Evolutionary conservation across 2,113 vertebrate species (phyloP).

Genomic region (Myanophis thanlyinensis): DNA sequence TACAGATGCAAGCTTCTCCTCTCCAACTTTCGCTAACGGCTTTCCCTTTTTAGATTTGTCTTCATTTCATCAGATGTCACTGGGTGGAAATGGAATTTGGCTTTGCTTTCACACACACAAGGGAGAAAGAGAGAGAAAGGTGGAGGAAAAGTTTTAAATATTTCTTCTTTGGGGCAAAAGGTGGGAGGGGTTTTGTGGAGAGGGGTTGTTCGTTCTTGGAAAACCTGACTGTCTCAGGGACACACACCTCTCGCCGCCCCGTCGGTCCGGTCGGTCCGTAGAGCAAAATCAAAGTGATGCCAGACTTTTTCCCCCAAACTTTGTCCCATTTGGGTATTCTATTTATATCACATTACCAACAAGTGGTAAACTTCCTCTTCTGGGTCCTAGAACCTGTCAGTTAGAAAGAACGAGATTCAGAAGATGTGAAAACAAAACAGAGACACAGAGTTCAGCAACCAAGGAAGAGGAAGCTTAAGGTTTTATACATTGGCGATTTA

Average conservation of each 20-base stretch:
- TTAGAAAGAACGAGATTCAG: conserved; percentile 6
- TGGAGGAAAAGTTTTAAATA: neutral
- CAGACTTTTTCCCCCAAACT: conserved; percentile 68
- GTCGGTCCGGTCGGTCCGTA: too few species aligned
- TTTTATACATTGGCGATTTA: too few species aligned
- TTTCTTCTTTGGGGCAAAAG: neutral
- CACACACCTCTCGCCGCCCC: conserved; percentile 56
- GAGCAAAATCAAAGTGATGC: conserved; percentile 76
- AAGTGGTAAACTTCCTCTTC: conserved; percentile 42
- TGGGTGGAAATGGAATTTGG: neutral
- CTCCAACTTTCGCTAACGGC: neutral
- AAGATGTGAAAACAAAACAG: neutral
- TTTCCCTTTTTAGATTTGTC: conserved; percentile 15
- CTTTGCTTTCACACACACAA: neutral
- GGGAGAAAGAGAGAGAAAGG: neutral
- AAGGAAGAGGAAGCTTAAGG: too few species aligned
- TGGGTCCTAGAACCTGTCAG: conserved; percentile 70
- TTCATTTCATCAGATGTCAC: neutral
- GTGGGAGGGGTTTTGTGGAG: neutral
- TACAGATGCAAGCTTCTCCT: neutral
- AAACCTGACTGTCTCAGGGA: conserved; percentile 12
- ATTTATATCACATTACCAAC: conserved; percentile 61
- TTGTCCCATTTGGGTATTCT: conserved; percentile 60
- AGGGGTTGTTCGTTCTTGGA: neutral
- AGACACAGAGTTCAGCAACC: too few species aligned